Evolutionary conservation across 2,888 invertebrate species (phyloP), one percentile per base, ranked within the genome.

Genomic region (Terebella lapidaria): DNA sequence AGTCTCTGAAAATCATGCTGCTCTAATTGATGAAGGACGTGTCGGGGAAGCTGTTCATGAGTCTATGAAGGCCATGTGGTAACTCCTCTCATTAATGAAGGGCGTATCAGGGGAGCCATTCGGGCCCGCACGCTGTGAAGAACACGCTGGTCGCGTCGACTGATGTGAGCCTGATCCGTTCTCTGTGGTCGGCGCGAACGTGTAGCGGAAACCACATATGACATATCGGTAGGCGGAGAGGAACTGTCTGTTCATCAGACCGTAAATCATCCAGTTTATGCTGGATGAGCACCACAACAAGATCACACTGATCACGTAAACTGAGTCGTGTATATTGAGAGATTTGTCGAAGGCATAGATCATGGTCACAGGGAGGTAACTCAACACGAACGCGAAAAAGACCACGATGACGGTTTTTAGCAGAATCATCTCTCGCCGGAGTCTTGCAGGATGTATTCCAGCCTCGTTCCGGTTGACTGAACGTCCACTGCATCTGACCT

Each of bases 181-280:
- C n/a, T 35, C 42, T 10, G 42, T 35, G 10, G 42, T 35, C 10
- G 10, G 42, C 10, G 10, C n/a, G n/a, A n/a, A n/a, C 10, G 42
- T 35, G 42, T 35, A 35, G 10, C 10, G 10, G n/a, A 35, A 35
- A 35, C 49, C 49, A 22, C 49, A 49, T 15, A 65, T 28, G 3
- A 65, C 24, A 49, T 56, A 56, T 10, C 56, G 42, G 45, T 65
- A 65, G 2, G 63, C 65, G 3, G 29, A 45, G 1, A 47, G 42
- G 55, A 60, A 65, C 49, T 61, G 63, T 26, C 26, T 54, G 60
- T 65, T 65, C 52, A 65, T 62, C 30, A 61, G 53, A 10, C 61
- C 65, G 56, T 65, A 65, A 30, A 65, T 61, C 25, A 65, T 60
- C 65, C 65, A 65, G 54, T 65, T 65, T 26, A 54, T 27, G 24